phyloP scores from a whole-genome alignment of 2,113 vertebrate genomes.

The Rhea americana region DNA sequence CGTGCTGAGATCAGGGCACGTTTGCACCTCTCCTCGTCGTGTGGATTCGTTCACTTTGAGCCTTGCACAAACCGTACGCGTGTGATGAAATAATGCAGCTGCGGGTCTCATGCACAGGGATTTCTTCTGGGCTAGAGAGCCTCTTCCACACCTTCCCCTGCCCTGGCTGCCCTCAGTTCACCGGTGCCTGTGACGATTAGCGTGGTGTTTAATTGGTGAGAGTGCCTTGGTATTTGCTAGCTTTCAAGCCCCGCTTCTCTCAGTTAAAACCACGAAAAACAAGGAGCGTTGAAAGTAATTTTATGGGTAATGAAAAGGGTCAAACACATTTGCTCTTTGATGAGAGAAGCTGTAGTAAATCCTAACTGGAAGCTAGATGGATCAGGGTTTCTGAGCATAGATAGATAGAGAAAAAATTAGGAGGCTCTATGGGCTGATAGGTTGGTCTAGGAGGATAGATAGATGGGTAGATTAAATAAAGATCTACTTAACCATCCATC shows the following conservation, averaged over 20 bases:
- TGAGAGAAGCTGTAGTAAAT: constrained; percentile 49
- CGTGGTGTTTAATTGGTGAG: neutral
- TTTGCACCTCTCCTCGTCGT: neutral
- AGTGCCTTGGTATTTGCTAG: neutral
- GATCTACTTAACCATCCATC: constrained; percentile 47
- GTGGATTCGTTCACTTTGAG: neutral
- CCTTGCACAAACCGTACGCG: neutral
- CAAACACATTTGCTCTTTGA: constrained; percentile 26
- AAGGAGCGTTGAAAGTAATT: constrained; percentile 27
- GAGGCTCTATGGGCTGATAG: neutral
- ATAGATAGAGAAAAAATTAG: constrained; percentile 11
- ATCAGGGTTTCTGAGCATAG: neutral
- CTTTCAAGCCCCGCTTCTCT: constrained; percentile 13
- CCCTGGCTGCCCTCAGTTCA: neutral
- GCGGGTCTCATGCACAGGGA: neutral
- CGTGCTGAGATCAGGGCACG: too few species aligned
- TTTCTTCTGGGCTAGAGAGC: neutral
- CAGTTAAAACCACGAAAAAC: neutral
- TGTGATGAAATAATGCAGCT: neutral
- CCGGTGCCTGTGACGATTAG: neutral
- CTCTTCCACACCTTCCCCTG: rapidly evolving
- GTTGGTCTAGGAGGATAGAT: constrained; percentile 39
- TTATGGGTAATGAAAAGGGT: constrained; percentile 38
- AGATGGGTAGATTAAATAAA: constrained; percentile 55
- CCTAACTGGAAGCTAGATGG: constrained; percentile 20